Conservation (phyloP, 2,797 vertebrate species). For the Micropoecilia bifurca region DNA sequence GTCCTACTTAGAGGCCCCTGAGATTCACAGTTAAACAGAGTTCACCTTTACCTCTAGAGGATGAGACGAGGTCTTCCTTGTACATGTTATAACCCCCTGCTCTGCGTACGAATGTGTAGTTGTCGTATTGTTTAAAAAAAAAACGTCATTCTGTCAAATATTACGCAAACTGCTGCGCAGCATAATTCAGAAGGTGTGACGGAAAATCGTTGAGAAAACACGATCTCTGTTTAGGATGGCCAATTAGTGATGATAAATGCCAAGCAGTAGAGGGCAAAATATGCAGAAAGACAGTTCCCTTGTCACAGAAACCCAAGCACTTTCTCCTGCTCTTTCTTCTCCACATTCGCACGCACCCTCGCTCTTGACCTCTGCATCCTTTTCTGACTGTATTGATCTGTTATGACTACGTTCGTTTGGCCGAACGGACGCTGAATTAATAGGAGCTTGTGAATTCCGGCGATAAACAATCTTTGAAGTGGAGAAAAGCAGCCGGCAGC, state of each 20-base stretch:
- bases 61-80: constrained; percentile 20
- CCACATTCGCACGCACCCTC: constrained; percentile 15
- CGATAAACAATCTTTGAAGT: constrained; percentile 29
- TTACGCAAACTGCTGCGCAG: constrained; percentile 33
- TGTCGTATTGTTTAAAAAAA: constrained; percentile 41
- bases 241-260: constrained; percentile 68
- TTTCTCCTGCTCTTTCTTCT: constrained; percentile 19
- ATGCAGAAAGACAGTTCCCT: constrained; percentile 51
- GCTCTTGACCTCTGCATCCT: constrained; percentile 33
- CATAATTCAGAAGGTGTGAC: constrained; percentile 40
- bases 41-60: constrained; percentile 65
- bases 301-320: constrained; percentile 43
- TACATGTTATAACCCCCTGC: constrained; percentile 10
- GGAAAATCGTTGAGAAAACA: constrained; percentile 65
- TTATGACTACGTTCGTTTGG: constrained; percentile 58
- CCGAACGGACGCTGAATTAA: constrained; percentile 55
- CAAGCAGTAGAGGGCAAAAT: constrained; percentile 45
- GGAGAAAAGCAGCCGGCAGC: not conserved
- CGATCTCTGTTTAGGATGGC: constrained; percentile 52
- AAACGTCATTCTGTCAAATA: constrained; percentile 58
- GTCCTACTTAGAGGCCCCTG: constrained; percentile 62
- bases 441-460: constrained; percentile 18
- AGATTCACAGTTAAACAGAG: constrained; percentile 55
- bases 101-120: not conserved
- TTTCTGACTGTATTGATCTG: constrained; percentile 59